Percentiles rank a stretch among this genome's conserved stretches.
Conservation (phyloP, 1,140 invertebrate species). For the Cylas formicarius region DNA sequence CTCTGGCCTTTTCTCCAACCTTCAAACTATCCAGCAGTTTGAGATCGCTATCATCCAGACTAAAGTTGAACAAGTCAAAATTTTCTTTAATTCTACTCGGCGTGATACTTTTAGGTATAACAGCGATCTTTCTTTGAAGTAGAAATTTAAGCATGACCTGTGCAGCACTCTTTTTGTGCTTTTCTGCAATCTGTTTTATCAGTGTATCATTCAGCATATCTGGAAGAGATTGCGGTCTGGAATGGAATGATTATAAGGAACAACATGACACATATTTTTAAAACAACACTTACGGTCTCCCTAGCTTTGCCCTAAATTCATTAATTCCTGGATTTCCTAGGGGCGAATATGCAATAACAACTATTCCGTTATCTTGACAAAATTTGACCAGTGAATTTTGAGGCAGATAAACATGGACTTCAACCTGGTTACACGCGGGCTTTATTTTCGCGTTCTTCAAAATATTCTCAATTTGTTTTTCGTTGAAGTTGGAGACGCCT, state of each 20-base stretch:
- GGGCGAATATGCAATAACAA: conserved; percentile 74
- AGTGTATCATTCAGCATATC: too few relatives aligned
- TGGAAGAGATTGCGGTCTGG: conserved; percentile 10
- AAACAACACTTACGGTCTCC: conserved; percentile 33
- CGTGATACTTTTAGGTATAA: conserved; percentile 80
- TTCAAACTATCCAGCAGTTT: conserved; percentile 50
- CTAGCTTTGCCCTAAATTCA: conserved; percentile 41
- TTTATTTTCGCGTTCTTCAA: conserved; percentile 56
- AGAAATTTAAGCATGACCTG: conserved; percentile 73
- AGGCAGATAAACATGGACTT: conserved; percentile 75
- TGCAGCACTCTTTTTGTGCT: conserved; percentile 64
- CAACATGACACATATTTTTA: too few relatives aligned
- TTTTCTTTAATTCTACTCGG: conserved; percentile 60
- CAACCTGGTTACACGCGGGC: conserved; percentile 67
- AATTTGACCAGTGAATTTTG: conserved; percentile 65
- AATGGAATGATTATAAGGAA: too few relatives aligned
- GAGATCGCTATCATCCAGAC: conserved; percentile 49
- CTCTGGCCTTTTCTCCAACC: conserved; percentile 48
- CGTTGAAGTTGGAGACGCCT: conserved; percentile 72
- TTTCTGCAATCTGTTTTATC: conserved; percentile 63
- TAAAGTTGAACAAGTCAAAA: conserved; percentile 56
- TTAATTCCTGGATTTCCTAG: conserved; percentile 61
- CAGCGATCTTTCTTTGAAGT: conserved; percentile 61
- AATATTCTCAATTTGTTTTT: conserved; percentile 58
- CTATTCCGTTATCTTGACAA: conserved; percentile 63